phyloP scores from a whole-genome alignment of 2,888 invertebrate species.

The Caenorhabditis sinica region DNA sequence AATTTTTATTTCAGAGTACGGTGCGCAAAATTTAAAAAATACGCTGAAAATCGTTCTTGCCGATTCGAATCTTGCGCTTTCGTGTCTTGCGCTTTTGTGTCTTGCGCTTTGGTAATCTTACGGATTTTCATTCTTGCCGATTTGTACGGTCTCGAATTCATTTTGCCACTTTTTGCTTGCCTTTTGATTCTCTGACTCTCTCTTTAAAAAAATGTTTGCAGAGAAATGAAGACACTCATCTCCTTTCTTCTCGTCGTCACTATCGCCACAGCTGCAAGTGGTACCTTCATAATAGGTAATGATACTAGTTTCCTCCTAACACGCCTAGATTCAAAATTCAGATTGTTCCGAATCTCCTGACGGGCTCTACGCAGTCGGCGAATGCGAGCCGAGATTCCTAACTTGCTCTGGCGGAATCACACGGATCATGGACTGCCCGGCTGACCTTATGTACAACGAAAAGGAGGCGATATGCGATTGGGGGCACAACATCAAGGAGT shows the following conservation, averaged over 20 bases:
- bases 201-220: neutral
- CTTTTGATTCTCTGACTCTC: too few species aligned
- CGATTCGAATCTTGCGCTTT: too few species aligned
- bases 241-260: neutral
- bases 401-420: slow-evolving; percentile 57
- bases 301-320: too few species aligned
- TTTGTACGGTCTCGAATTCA: too few species aligned
- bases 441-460: slow-evolving; percentile 45
- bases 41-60: too few species aligned
- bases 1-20: too few species aligned
- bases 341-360: slow-evolving; percentile 46
- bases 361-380: slow-evolving; percentile 44
- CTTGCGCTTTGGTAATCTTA: too few species aligned
- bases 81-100: too few species aligned
- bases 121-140: too few species aligned
- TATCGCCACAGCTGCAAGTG: neutral
- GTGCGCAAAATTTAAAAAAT: too few species aligned
- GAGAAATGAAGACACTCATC: neutral
- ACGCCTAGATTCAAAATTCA: slow-evolving; percentile 26
- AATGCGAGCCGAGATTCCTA: slow-evolving; percentile 48
- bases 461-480: slow-evolving; percentile 43
- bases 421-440: slow-evolving; percentile 60
- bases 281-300: neutral
- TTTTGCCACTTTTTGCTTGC: too few species aligned
- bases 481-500: slow-evolving; percentile 35